These are phyloP conservation scores for Aldrovandia affinis DNA, from an alignment of 2,797 vertebrate genomes.

Conservation along the genomic window DNA sequence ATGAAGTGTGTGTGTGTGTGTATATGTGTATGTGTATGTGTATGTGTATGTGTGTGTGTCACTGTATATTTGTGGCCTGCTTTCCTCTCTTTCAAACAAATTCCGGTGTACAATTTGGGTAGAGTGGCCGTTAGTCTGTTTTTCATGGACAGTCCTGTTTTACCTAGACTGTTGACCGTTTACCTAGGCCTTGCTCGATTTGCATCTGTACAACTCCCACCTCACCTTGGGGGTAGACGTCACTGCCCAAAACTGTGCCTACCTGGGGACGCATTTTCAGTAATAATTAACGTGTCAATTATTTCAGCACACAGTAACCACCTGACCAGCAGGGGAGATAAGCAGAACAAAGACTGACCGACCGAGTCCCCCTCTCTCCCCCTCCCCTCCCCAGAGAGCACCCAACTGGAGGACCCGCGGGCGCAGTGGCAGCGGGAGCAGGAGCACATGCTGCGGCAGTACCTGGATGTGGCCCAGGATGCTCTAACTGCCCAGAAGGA, in stretches of 20 bases:
- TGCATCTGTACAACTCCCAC: background rate
- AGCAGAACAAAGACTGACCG: background rate
- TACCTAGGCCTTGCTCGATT: background rate
- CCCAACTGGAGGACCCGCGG: conserved; percentile 95
- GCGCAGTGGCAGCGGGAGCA: conserved; percentile 94
- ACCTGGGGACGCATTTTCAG: too few relatives aligned
- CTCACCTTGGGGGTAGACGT: too few relatives aligned
- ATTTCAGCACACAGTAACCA: too few relatives aligned
- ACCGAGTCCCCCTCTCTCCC: background rate
- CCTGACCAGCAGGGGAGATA: too few relatives aligned
- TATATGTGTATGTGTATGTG: too few relatives aligned
- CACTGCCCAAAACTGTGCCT: too few relatives aligned
- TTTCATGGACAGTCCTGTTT: background rate
- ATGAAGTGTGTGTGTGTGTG: too few relatives aligned
- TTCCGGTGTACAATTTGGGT: background rate
- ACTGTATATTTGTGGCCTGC: too few relatives aligned
- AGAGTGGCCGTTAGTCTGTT: background rate
- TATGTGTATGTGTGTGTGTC: background rate
- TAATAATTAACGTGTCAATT: too few relatives aligned
- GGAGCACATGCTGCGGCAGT: conserved; percentile 94
- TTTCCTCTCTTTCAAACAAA: too few relatives aligned
- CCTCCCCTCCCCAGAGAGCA: conserved; percentile 77
- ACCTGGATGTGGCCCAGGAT: conserved; percentile 89
- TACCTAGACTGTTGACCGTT: background rate
- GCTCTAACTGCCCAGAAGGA: conserved; percentile 91